phyloP scores from a whole-genome alignment of 2,113 vertebrate genomes.

The Paradisaea rubra region DNA sequence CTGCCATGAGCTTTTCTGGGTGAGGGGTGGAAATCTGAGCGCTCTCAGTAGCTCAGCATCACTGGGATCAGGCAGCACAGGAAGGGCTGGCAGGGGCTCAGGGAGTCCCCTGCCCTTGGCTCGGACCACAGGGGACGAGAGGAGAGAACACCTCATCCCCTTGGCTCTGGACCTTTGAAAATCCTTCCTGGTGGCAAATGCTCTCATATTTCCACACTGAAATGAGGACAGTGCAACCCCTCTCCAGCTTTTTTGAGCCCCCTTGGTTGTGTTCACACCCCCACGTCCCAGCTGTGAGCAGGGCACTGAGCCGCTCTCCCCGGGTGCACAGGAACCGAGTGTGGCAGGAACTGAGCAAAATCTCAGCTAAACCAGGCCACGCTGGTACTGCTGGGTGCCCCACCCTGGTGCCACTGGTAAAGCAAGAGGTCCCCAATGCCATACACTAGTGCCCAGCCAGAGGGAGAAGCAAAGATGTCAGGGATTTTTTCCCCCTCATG shows the following conservation, averaged over 20 bases:
- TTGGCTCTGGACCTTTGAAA: background rate
- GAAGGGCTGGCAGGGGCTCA: too few relatives aligned
- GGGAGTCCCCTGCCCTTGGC: background rate
- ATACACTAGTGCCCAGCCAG: fast-evolving
- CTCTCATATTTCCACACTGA: background rate
- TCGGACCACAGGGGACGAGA: fast-evolving
- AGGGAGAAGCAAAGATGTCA: background rate
- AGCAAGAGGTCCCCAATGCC: background rate
- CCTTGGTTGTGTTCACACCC: background rate
- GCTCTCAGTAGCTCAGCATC: background rate
- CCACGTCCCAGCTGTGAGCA: background rate
- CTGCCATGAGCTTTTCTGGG: background rate
- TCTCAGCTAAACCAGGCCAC: background rate
- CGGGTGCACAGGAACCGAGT: fast-evolving
- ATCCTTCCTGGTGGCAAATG: background rate
- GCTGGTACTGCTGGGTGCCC: background rate
- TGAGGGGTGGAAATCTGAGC: background rate
- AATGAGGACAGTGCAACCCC: background rate
- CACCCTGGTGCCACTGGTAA: fast-evolving
- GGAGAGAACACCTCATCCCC: background rate
- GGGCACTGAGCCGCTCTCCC: fast-evolving
- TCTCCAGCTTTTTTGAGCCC: background rate
- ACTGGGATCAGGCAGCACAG: background rate
- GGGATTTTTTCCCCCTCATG: fast-evolving
- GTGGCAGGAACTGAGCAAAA: background rate